Base-by-base conservation (phyloP, 1,140 invertebrate species). In the Chironomus striatipennis region DNA sequence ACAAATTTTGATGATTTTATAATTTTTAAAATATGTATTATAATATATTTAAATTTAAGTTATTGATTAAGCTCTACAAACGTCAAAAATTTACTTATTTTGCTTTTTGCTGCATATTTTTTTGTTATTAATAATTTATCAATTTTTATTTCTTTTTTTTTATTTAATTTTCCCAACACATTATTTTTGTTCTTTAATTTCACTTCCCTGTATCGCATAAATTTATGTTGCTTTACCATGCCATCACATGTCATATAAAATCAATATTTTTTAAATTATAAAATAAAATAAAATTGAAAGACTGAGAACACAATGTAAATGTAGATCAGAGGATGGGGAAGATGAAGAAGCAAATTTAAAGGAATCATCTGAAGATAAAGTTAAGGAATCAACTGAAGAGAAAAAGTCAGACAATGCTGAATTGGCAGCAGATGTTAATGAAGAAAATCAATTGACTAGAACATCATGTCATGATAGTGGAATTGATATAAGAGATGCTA, bases 391-490 rank as follows among this genome's bases (percentile, higher is more conserved):
- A 12, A 15, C 34, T 47, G 43, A 74, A 18, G 43, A 74, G 20
- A 74, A 47, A 15, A 17, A 74, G 17, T 79, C 79, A 15, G 65
- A 72, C 12, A 64, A 20, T 65, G 65, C 65, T 64, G 70, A 43
- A 73, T 24, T n/a, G 7, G 17, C 70, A 42, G 43, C 12, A 17
- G 74, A 57, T 47, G 34, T 18, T 20, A 42, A 73, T 73, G 73
- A 73, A 34, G 67, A 73, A 12, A 75, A 57, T 43, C 83, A 85
- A 79, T 86, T 90, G 80, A 86, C 88, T 77, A 93, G 93, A 83
- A 87, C 90, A 76, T 92, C 90, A 77, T 93, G 91, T 85, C 91
- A 93, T 82, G 92, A 94, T 84, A 93, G 91, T n/a, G 92, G 92
- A 77, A 94, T 94, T 79, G 92, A 94, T 83, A 93, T 93, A 77